phyloP scores from a whole-genome alignment of 2,888 invertebrate genomes.

The Hydropsyche betteni region DNA sequence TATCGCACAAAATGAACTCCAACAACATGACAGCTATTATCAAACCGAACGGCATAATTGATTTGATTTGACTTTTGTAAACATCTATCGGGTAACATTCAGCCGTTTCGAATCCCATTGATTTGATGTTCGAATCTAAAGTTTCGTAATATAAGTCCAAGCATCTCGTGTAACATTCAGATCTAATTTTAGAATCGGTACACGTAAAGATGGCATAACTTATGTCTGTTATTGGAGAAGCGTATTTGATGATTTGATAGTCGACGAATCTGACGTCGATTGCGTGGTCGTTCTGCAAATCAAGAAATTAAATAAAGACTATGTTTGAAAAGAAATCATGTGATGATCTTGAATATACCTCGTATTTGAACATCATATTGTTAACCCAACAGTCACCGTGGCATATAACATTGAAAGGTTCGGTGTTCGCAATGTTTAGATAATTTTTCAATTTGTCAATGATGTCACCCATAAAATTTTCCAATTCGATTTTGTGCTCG shows the following conservation, averaged over 20 bases:
- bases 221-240: constrained; percentile 13
- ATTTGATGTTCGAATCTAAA: constrained; percentile 15
- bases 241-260: constrained; percentile 2
- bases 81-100: not conserved
- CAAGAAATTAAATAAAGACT: not conserved
- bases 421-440: not conserved
- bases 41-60: constrained; percentile 5
- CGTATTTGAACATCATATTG: constrained; percentile 46
- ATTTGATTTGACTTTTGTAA: not conserved
- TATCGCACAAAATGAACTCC: not conserved
- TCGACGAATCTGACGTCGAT: constrained; percentile 7
- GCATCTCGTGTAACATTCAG: not conserved
- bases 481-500: not conserved
- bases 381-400: constrained; percentile 49
- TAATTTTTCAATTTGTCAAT: constrained; percentile 5
- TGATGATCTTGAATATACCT: constrained; percentile 36
- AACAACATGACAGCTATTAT: not conserved
- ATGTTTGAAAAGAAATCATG: not conserved
- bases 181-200: not conserved
- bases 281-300: not conserved
- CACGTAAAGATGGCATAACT: not conserved
- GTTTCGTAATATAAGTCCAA: constrained; percentile 43
- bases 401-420: constrained; percentile 42
- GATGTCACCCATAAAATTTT: not conserved
- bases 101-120: constrained; percentile 36